phyloP scores from a whole-genome alignment of 1,140 invertebrate species.

The Druon quercuslanigerum region DNA sequence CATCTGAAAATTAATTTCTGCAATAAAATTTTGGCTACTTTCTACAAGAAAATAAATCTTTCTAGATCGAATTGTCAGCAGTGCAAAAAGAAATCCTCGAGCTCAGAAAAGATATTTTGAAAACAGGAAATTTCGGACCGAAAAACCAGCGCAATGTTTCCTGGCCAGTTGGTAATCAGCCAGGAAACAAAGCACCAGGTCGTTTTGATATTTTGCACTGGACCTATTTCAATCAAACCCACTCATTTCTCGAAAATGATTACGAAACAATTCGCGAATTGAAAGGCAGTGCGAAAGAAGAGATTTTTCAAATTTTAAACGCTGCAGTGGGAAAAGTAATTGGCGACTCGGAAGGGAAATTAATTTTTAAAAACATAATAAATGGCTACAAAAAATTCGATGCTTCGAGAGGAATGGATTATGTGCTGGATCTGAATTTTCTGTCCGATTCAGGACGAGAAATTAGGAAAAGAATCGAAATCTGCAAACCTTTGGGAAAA shows the following conservation, averaged over 20 bases:
- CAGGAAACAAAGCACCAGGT: constrained; percentile 80
- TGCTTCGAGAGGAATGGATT: constrained; percentile 91
- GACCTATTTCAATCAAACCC: constrained; percentile 89
- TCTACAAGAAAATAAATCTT: constrained; percentile 24
- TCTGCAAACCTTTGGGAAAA: constrained; percentile 87
- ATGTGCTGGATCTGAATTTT: constrained; percentile 86
- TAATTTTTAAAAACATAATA: constrained; percentile 79
- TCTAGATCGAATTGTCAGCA: constrained; percentile 73
- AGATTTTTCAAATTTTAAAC: constrained; percentile 82
- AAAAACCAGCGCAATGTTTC: constrained; percentile 74
- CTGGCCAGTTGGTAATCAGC: constrained; percentile 90
- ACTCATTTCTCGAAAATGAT: constrained; percentile 85
- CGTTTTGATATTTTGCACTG: constrained; percentile 92
- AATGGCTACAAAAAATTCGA: constrained; percentile 93
- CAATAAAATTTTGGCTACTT: no score
- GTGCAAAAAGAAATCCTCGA: constrained; percentile 74
- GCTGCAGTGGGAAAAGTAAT: constrained; percentile 77
- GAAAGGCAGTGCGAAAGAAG: constrained; percentile 79
- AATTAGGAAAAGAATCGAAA: constrained; percentile 78
- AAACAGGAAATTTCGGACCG: constrained; percentile 70
- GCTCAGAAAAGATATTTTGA: constrained; percentile 71
- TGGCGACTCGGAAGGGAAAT: constrained; percentile 75
- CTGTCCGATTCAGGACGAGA: constrained; percentile 63
- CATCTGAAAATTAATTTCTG: no score
- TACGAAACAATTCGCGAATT: constrained; percentile 78